A percentile compares a stretch with the other conserved stretches of the same genome.
Evolutionary conservation across 53 echinoderm and acorn worm species (phyloP).

Genomic region (Glandiceps talaboti): DNA sequence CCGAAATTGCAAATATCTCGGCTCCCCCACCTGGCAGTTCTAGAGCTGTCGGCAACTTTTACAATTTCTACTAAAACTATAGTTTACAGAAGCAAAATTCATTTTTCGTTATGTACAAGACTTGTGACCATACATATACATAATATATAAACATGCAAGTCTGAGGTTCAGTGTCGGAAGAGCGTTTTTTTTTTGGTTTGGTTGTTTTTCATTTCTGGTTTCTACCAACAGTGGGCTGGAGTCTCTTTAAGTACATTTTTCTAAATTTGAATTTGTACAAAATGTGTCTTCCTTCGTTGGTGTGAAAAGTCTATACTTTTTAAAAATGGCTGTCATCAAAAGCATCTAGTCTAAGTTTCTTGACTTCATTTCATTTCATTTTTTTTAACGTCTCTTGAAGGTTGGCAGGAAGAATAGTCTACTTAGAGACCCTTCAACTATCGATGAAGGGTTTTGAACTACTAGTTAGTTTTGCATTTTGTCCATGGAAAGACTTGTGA

Average conservation of each 20-base stretch:
- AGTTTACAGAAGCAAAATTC: not conserved
- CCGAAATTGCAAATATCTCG: not conserved
- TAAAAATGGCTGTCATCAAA: not conserved
- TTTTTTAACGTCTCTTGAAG: not conserved
- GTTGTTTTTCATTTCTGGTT: not conserved
- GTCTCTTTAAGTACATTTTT: not conserved
- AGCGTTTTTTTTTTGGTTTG: not conserved
- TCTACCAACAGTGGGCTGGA: not conserved
- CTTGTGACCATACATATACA: not conserved
- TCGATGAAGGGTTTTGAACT: not conserved
- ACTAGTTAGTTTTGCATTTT: not conserved
- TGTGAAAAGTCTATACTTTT: not conserved
- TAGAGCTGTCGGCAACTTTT: too few relatives aligned
- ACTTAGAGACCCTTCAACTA: not conserved
- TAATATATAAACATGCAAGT: not conserved
- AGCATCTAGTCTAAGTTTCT: not conserved
- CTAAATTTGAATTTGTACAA: not conserved
- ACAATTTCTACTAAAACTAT: not conserved
- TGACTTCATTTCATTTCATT: not conserved
- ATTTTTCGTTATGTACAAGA: not conserved
- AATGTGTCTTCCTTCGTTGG: not conserved
- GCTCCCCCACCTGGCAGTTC: not conserved
- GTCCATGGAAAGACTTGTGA: not conserved
- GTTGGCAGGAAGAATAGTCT: not conserved
- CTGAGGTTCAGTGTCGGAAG: not conserved